A percentile compares a stretch with the other conserved stretches of the same genome.
Conservation (phyloP, 1,140 invertebrate species). For the Leptopilina clavipes region DNA sequence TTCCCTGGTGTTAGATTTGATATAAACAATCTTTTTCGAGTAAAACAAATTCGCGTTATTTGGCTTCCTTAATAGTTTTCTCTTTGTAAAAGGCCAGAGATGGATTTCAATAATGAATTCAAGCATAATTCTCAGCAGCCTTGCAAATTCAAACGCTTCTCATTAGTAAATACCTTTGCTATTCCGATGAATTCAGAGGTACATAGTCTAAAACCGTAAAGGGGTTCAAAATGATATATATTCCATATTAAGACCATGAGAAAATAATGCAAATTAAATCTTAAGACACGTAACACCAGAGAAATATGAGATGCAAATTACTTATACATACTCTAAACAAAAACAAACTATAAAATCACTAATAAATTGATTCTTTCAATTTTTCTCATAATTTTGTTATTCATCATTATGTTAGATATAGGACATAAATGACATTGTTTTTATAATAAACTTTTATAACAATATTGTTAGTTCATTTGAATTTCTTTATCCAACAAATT, state of each 20-base stretch:
- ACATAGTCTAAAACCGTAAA: constrained; percentile 5
- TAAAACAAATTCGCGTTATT: not conserved
- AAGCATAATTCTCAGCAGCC: constrained; percentile 24
- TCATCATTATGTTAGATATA: no score
- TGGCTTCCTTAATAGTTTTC: not conserved
- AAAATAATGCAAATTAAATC: constrained; percentile 13
- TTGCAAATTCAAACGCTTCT: constrained; percentile 20
- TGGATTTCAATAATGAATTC: constrained; percentile 27
- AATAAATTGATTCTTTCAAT: no score
- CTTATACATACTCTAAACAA: not conserved
- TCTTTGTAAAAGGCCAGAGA: constrained; percentile 2
- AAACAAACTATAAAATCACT: not conserved
- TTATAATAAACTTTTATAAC: no score
- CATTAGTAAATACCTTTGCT: constrained; percentile 25
- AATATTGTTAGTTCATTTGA: no score
- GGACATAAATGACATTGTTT: no score
- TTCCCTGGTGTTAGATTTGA: not conserved
- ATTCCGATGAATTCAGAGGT: constrained; percentile 13
- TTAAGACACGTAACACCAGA: not conserved
- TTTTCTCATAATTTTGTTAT: no score
- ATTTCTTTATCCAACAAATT: no score
- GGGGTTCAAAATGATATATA: constrained; percentile 17
- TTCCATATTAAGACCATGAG: constrained; percentile 8
- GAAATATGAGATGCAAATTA: constrained; percentile 8
- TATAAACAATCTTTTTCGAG: not conserved